Percentiles rank a stretch among this genome's conserved stretches.
These are phyloP conservation scores for Elegia similella DNA, from an alignment of 2,888 invertebrate species.

Conservation along the genomic window DNA sequence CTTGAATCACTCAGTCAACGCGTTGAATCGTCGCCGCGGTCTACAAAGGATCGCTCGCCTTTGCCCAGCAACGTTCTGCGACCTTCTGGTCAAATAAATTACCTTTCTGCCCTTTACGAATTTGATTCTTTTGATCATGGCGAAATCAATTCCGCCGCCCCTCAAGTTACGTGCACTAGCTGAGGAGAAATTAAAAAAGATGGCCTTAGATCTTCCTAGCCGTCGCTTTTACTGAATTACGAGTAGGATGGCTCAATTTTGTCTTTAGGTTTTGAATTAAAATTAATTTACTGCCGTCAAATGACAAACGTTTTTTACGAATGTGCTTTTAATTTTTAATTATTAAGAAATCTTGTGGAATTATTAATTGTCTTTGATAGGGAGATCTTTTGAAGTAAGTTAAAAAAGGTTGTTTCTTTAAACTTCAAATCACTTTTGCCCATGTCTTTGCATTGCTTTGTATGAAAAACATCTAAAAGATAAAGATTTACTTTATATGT, in stretches of 20 bases:
- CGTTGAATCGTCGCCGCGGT: slow-evolving; percentile 2
- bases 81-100: slow-evolving; percentile 63
- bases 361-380: background rate
- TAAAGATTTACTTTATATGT: background rate
- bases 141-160: slow-evolving; percentile 62
- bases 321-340: background rate
- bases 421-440: background rate
- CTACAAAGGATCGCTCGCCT: slow-evolving; percentile 21
- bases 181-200: slow-evolving; percentile 23
- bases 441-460: background rate
- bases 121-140: slow-evolving; percentile 67
- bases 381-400: background rate
- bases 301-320: background rate
- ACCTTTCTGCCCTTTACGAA: slow-evolving; percentile 62
- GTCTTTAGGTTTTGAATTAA: slow-evolving; percentile 10
- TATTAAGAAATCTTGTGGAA: background rate
- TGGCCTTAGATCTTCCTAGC: slow-evolving; percentile 3
- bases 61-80: slow-evolving; percentile 36
- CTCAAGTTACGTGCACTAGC: slow-evolving; percentile 27
- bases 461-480: too few relatives aligned
- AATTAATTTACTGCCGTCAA: slow-evolving; percentile 1
- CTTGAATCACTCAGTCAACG: background rate
- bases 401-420: background rate
- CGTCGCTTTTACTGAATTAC: slow-evolving; percentile 7
- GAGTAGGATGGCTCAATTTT: slow-evolving; percentile 4